Base-by-base conservation (phyloP, 1,140 invertebrate species). In the Oreohelix idahoensis region DNA sequence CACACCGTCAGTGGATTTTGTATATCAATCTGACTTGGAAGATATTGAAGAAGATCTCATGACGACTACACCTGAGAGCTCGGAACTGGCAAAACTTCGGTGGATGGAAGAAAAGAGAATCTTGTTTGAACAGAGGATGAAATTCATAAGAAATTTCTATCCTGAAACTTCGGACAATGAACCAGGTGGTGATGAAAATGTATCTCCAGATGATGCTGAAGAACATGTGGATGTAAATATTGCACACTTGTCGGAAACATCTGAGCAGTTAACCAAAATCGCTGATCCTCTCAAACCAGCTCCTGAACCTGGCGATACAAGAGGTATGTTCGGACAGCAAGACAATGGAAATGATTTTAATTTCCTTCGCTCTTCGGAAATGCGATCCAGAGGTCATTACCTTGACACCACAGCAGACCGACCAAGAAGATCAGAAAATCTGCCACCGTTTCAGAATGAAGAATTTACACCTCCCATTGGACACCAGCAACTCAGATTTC, bases 91-190 rank as follows among this genome's bases (percentile, higher is more conserved):
- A 8, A 66, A 66, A 66, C 63, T 66, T 66, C 63, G 63, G 0
- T 66, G 63, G 63, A 66, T 66, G 63, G 63, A 66, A 66, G 63
- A 66, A 66, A 66, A 66, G 63, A 66, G 63, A 66, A 66, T 66
- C 8, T 32, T 66, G 29, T 66, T 66, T 66, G 63, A 66, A 32
- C n/a, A 66, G n/a, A 66, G 29, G 29, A 32, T 66, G n/a, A 66
- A 66, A 23, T 66, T 66, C 17, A 8, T 66, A 32, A 29, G 63
- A 66, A 66, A 17, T 35, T 66, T 66, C 5, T 66, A 66, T 35
- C 63, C 63, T 8, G 63, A 66, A 17, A 66, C n/a, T 32, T 2
- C 63, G 5, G 63, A 66, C 29, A 66, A 32, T 32, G 51, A 58
- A 26, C 10, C 17, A 5, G 20, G 51, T 58, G 26, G 20, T 2